Evolutionary conservation across 2,888 invertebrate genomes (phyloP).

Genomic region (Campoplex nolae): DNA sequence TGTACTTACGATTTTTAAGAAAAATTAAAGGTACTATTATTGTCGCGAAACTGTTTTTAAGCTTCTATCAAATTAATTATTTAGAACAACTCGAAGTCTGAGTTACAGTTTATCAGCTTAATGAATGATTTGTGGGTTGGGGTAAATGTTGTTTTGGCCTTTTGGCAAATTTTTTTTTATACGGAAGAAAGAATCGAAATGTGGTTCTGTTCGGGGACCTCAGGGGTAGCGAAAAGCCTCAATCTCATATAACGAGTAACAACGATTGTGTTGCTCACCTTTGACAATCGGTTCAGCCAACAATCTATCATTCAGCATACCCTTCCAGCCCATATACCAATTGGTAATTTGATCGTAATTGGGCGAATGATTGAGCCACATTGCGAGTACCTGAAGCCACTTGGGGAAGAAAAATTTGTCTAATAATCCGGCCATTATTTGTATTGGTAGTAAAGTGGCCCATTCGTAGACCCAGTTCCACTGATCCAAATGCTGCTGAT

Average conservation of each 20-base stretch:
- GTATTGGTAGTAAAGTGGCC: slow-evolving; percentile 93
- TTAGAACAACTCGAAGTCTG: too few species aligned
- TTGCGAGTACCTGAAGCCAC: slow-evolving; percentile 93
- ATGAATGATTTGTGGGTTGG: too few species aligned
- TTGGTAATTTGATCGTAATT: slow-evolving; percentile 95
- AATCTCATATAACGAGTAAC: not conserved
- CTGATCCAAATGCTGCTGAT: slow-evolving; percentile 91
- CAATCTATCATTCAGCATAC: slow-evolving; percentile 87
- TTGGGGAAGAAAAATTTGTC: slow-evolving; percentile 97
- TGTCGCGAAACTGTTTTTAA: too few species aligned
- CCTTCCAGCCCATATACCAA: slow-evolving; percentile 91
- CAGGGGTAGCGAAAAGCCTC: not conserved
- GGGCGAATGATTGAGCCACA: slow-evolving; percentile 96
- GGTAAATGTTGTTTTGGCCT: too few species aligned
- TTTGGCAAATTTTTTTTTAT: too few species aligned
- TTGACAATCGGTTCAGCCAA: slow-evolving; percentile 86
- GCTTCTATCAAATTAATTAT: too few species aligned
- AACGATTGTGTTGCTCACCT: slow-evolving; percentile 80
- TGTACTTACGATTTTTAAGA: too few species aligned
- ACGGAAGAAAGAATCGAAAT: too few species aligned
- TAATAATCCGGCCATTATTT: slow-evolving; percentile 92
- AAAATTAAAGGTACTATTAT: too few species aligned
- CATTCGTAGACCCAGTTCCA: slow-evolving; percentile 99
- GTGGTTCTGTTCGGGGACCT: too few species aligned
- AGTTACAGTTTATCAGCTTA: too few species aligned